phyloP scores from a whole-genome alignment of 1,140 invertebrate genomes.

The Drosophila nannoptera region DNA sequence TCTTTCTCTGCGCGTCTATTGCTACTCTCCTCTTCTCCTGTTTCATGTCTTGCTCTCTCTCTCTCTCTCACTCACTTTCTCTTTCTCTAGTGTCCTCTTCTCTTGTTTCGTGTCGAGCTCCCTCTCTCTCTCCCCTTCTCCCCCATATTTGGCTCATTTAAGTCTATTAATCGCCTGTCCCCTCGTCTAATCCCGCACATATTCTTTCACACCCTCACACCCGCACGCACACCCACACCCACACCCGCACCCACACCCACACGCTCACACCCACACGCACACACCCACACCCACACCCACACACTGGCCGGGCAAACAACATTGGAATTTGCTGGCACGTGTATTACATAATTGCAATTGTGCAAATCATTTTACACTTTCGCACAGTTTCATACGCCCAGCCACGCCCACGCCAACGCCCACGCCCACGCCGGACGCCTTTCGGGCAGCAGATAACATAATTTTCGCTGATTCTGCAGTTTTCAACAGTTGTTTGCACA shows the following conservation, averaged over 20 bases:
- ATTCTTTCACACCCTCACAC: background rate
- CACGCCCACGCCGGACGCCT: background rate
- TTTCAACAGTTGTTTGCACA: slow-evolving; percentile 33
- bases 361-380: slow-evolving; percentile 56
- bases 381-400: background rate
- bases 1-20: background rate
- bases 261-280: background rate
- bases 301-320: background rate
- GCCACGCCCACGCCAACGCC: background rate
- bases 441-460: background rate
- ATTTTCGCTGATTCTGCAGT: slow-evolving; percentile 35
- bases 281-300: background rate
- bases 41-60: background rate
- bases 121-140: background rate
- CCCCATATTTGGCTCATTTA: background rate
- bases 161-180: background rate
- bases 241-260: background rate
- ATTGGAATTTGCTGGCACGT: slow-evolving; percentile 1
- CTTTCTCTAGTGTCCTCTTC: background rate
- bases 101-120: too few species aligned
- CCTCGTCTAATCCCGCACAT: background rate
- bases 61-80: background rate
- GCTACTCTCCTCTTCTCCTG: background rate
- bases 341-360: slow-evolving; percentile 33
- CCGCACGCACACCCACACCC: background rate